Evolutionary conservation across 2,797 vertebrate genomes (phyloP), one percentile per base, ranked within the genome.

Genomic region (Eulemur albifrons): DNA sequence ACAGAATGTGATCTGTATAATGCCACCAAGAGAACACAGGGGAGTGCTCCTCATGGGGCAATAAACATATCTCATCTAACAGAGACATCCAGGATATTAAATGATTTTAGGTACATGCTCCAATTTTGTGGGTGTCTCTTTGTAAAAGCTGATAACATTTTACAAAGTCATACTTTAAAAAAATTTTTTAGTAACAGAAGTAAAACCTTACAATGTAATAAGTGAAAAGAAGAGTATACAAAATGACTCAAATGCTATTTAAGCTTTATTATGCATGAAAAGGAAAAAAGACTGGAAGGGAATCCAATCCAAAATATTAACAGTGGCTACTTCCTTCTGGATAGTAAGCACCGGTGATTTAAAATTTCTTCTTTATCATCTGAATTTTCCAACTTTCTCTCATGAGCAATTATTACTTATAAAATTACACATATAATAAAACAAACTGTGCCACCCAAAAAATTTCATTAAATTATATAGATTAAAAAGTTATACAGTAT

Each of bases 121-220:
- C 95, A 98, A 79, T 91, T 97, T 43, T 97, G 79, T 4, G 93
- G 83, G n/a, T 86, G 84, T 97, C 86, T 97, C 80, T 98, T 98
- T 90, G 97, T 86, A 79, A 97, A 76, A 38, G 84, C 84, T 96
- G 97, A 77, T 84, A 63, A 97, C 91, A 97, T 98, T 98, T 97
- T 96, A 98, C 79, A 90, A 97, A 97, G 79, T 50, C 61, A 67
- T 38, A 25, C 52, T 90, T 90, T 50, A 81, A 93, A 79, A 52
- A 52, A 11, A 94, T 81, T 57, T 87, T 93, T 96, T 67, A 86
- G 80, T 84, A 87, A 87, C 6, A 2, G 70, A 93, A 87, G 13
- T 85, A 90, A 88, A 92, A 82, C 45, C 18, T 93, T 87, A 70
- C 20, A 85, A 79, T 80, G 27, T 84, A 57, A 0, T 69, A 85